Evolutionary conservation across 1,140 invertebrate genomes (phyloP), one percentile per base, ranked within the genome.

Genomic region (Akabosia matsudoensis): DNA sequence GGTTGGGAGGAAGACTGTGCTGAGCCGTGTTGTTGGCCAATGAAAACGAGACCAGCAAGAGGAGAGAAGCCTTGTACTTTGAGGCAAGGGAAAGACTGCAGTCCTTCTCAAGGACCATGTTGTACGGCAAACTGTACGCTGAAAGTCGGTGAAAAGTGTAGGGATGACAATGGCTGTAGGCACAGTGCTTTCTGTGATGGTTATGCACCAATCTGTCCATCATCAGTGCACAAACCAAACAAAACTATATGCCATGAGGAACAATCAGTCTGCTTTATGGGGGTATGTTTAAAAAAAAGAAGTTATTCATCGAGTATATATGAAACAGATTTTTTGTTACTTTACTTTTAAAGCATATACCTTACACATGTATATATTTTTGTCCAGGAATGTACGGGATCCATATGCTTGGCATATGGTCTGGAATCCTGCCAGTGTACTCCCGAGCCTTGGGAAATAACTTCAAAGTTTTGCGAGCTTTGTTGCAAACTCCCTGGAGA

Each of bases 1-100:
- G 97, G 97, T 30, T 99, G 96, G 93, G 94, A 96, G 82, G 92
- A 95, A 83, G 93, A 95, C 83, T 98, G 97, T 85, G 90, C 92
- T 74, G 95, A 98, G 82, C 88, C 90, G 22, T 99, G 97, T 84
- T 99, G 97, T 84, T 92, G 92, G 82, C 96, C 96, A 24, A 94
- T 96, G 87, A 88, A 92, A 52, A 89, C 90, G 64, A 90, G 93
- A 80, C 91, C 92, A 2, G 87, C 89, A 0, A 79, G 86, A 22
- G 90, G 91, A 75, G 92, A 95, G 83, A 90, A 90, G 16, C 94
- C 94, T 0, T 96, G 94, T 83, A 91, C 89, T n/a, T 87, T 95
- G 74, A 92, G 91, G 0, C 91, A 93, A 0, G 87, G 88, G 67
- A 90, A 90, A 76, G 86, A 89, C 0, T 94, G 92, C 87, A 94